Evolutionary conservation across 2,113 vertebrate species (phyloP).

Genomic region (Coregonus clupeaformis): DNA sequence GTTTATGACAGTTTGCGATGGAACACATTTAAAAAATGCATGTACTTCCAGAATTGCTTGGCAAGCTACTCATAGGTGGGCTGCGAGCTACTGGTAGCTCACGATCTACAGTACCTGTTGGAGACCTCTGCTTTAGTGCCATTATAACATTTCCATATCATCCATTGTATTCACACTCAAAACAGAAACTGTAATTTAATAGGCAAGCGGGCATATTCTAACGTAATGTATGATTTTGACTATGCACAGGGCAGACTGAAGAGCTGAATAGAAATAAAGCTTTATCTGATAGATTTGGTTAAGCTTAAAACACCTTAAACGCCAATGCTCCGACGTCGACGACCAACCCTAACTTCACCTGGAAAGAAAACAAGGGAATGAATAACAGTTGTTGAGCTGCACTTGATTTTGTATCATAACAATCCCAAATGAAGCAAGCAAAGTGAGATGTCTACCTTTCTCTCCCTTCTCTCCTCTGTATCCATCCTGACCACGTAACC

Average conservation of each 20-base stretch:
- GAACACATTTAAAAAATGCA: no score
- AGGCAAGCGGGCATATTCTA: not conserved
- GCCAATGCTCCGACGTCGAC: slow-evolving; percentile 21
- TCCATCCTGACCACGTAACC: slow-evolving; percentile 66
- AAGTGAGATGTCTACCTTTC: slow-evolving; percentile 49
- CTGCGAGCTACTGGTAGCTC: no score
- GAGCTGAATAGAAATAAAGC: not conserved
- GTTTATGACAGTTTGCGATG: no score
- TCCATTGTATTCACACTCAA: not conserved
- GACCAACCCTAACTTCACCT: slow-evolving; percentile 34
- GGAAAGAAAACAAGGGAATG: not conserved
- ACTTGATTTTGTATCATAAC: not conserved
- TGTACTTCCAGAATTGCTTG: no score
- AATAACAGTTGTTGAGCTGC: not conserved
- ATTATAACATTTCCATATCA: not conserved
- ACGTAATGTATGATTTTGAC: not conserved
- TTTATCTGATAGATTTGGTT: not conserved
- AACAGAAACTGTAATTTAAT: not conserved
- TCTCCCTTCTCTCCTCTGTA: slow-evolving; percentile 84
- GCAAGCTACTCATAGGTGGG: no score
- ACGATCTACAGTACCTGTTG: not conserved
- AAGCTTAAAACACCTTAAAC: slow-evolving; percentile 19
- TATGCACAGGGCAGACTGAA: not conserved
- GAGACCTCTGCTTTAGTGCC: not conserved
- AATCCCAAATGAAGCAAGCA: not conserved